Evolutionary conservation across 2,797 vertebrate species (phyloP).

Genomic region (Paedocypris micromegethes): DNA sequence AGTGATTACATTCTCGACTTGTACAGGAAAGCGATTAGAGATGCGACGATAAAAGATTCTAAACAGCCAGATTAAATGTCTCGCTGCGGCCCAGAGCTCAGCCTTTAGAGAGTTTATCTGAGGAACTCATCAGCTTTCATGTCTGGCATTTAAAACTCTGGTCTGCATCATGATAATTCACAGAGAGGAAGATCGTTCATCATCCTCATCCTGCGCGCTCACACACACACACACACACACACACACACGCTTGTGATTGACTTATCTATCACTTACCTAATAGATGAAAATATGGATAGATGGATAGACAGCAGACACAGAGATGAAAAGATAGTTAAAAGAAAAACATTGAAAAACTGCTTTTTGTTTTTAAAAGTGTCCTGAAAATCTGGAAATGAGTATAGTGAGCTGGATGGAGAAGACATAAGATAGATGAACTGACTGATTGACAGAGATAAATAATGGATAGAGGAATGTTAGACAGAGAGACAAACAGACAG

Average conservation of each 20-base stretch:
- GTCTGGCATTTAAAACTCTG: slow-evolving; percentile 39
- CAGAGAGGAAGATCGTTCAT: slow-evolving; percentile 1
- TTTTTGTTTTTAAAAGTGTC: too few species aligned
- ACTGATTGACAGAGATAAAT: too few species aligned
- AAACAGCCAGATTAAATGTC: slow-evolving; percentile 29
- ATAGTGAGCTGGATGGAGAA: too few species aligned
- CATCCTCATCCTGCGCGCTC: slow-evolving; percentile 7
- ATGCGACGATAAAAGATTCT: slow-evolving; percentile 37
- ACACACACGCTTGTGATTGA: not conserved
- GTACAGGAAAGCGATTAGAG: slow-evolving; percentile 27
- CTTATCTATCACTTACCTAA: too few species aligned
- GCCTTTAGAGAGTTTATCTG: slow-evolving; percentile 36
- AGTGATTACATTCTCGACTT: slow-evolving; percentile 6
- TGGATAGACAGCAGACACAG: too few species aligned
- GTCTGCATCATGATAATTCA: slow-evolving; percentile 32
- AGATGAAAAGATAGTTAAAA: too few species aligned
- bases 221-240: slow-evolving; percentile 3
- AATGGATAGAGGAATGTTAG: too few species aligned
- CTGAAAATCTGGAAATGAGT: too few species aligned
- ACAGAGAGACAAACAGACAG: too few species aligned
- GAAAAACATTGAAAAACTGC: too few species aligned
- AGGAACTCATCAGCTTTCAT: slow-evolving; percentile 41
- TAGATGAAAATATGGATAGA: not conserved
- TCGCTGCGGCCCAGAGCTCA: slow-evolving; percentile 31
- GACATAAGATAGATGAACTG: too few species aligned